Base-by-base conservation (phyloP, 2,797 vertebrate species). In the Thripadectes ignobilis region DNA sequence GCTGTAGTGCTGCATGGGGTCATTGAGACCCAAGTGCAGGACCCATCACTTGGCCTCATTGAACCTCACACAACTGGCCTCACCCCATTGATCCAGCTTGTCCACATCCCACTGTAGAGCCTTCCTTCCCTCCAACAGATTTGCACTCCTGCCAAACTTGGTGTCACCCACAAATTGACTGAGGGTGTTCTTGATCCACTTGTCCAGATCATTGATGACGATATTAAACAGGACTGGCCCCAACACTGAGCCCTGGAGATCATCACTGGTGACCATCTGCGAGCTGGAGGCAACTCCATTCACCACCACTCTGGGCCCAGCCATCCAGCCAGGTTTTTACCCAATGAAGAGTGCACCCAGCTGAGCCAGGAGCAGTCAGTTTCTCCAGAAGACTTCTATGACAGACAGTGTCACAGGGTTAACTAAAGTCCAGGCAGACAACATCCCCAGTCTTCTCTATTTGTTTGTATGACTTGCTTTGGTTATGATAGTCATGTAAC, bases 21-120 rank as follows among this genome's bases (percentile, higher is more conserved):
- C 39, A 17, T 18, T 71, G 49, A 32, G 49, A 71, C 22, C 43
- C 26, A 63, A 36, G 58, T 8, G 8, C 26, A 57, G 22, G 22
- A 71, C 2, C 7, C 0, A 0, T 36, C 51, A 6, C 5, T n/a
- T n/a, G 43, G 3, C 10, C 2, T 87, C 36, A 3, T 1, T 63
- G 22, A 57, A 38, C 14, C 30, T 11, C 18, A 11, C 6, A 15
- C 14, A 19, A n/a, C 1, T 49, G 36, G 32, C 43, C 58, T 79
- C 3, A 2, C 12, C 10, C 32, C 43, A 23, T 20, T 0, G 2
- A 13, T 79, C 43, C 58, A 57, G 18, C 43, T 36, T 32, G 22
- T 57, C 51, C 58, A 79, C 27, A 65, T 38, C 36, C 22, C 38
- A 43, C 58, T 65, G 51, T 19, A 57, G 51, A 72, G 36, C 49